Conservation (phyloP, 2,888 invertebrate species). For the Slavum lentiscoides region DNA sequence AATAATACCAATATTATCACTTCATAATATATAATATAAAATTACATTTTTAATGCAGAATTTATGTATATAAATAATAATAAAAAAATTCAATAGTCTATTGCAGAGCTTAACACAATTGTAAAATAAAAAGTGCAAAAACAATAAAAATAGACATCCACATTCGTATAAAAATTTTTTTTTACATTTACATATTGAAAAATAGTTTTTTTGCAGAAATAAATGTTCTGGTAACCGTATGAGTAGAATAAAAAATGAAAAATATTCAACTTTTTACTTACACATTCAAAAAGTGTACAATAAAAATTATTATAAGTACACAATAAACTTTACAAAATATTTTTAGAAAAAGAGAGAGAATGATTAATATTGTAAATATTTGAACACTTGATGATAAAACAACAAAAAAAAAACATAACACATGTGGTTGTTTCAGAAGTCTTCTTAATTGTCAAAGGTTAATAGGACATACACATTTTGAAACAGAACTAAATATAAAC, state of each 20-base stretch:
- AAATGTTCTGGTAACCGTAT: slow-evolving; percentile 39
- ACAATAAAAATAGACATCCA: slow-evolving; percentile 44
- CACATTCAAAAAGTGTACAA: slow-evolving; percentile 17
- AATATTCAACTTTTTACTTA: slow-evolving; percentile 28
- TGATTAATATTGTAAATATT: slow-evolving; percentile 23
- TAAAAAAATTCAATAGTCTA: slow-evolving; percentile 22
- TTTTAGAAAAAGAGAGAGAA: not conserved
- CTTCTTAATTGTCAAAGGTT: not conserved
- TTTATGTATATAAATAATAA: slow-evolving; percentile 14
- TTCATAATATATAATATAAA: slow-evolving; percentile 29
- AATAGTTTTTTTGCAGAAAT: slow-evolving; percentile 45
- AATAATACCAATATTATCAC: slow-evolving; percentile 38
- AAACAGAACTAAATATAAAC: slow-evolving; percentile 10
- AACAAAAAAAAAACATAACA: not conserved
- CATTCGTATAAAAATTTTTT: slow-evolving; percentile 39
- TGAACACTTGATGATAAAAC: slow-evolving; percentile 27
- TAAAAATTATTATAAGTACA: slow-evolving; percentile 35
- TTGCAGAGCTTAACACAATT: slow-evolving; percentile 50
- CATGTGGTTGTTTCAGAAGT: not conserved
- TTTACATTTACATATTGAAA: slow-evolving; percentile 41
- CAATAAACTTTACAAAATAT: slow-evolving; percentile 30
- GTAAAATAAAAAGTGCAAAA: slow-evolving; percentile 51
- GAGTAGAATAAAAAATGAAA: slow-evolving; percentile 23
- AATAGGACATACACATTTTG: not conserved
- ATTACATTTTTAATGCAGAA: slow-evolving; percentile 29